Percentiles rank a stretch among this genome's conserved stretches.
Conservation (phyloP, 1,140 invertebrate genomes). For the Dendrolimus punctatus region DNA sequence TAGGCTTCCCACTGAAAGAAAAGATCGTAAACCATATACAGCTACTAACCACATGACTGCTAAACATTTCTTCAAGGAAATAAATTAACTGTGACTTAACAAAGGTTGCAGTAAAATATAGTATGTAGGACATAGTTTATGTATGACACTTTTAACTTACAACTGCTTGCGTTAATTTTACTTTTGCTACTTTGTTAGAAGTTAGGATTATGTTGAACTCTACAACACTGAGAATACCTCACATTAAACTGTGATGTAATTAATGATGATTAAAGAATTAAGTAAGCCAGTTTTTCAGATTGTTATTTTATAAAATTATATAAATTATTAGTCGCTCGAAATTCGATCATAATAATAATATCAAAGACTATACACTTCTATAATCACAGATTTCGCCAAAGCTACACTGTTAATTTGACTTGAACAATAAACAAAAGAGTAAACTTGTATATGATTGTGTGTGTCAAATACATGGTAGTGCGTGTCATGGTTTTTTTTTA, state of each 20-base stretch:
- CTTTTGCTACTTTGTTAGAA: constrained; percentile 8
- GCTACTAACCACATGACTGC: background rate
- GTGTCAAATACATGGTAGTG: too few species aligned
- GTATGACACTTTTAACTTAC: constrained; percentile 40
- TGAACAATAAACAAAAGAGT: too few species aligned
- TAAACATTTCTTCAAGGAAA: constrained; percentile 17
- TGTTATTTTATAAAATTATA: too few species aligned
- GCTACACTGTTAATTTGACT: too few species aligned
- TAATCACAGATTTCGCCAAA: too few species aligned
- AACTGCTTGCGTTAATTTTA: constrained; percentile 10
- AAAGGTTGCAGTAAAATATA: constrained; percentile 38
- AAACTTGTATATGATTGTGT: too few species aligned
- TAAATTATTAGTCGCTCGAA: too few species aligned
- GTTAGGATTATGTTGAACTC: background rate
- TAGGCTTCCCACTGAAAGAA: background rate
- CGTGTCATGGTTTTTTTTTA: too few species aligned
- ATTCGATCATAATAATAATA: too few species aligned
- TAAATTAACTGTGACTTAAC: constrained; percentile 47
- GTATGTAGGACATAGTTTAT: constrained; percentile 51
- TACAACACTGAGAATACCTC: background rate
- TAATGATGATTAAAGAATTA: background rate
- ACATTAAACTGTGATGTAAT: background rate
- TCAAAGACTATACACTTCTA: too few species aligned
- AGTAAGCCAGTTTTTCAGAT: too few species aligned
- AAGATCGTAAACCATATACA: background rate